Conservation (phyloP, 2,113 vertebrate species). For the Erpornis zantholeuca region DNA sequence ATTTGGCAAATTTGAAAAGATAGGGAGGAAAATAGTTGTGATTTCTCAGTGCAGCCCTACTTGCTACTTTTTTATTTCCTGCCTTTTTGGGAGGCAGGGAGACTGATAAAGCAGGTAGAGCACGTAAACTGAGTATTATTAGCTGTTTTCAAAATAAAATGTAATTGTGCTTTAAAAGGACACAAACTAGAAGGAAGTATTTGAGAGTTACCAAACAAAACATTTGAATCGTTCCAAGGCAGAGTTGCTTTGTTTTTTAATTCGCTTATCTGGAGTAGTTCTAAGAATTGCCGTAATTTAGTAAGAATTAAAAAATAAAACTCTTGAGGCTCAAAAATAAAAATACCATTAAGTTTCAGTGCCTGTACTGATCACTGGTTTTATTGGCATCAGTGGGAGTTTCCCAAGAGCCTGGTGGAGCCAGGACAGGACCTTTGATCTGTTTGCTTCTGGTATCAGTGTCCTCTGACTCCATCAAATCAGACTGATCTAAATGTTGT, state of each 20-base stretch:
- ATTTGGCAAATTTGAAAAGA: conserved; percentile 13
- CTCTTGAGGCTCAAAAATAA: not conserved
- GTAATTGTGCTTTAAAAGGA: not conserved
- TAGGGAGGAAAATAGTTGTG: not conserved
- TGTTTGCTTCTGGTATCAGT: not conserved
- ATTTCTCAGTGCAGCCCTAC: not conserved
- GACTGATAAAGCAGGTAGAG: not conserved
- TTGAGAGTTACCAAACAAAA: not conserved
- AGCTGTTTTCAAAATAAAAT: not conserved
- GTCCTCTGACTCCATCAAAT: not conserved
- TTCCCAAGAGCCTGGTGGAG: not conserved
- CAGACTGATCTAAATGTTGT: not conserved
- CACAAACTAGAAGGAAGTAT: not conserved
- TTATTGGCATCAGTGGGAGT: not conserved
- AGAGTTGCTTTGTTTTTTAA: not conserved
- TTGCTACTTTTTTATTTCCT: not conserved
- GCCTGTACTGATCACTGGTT: not conserved
- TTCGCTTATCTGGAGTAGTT: not conserved
- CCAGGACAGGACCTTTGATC: not conserved
- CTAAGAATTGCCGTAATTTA: not conserved
- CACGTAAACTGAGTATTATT: not conserved
- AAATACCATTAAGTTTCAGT: not conserved
- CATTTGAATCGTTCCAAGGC: not conserved
- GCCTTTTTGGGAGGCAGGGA: not conserved
- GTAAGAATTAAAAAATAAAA: not conserved